These are phyloP conservation scores for Rhinolophus sinicus DNA, from an alignment of 2,113 vertebrate genomes.

Conservation along the genomic window DNA sequence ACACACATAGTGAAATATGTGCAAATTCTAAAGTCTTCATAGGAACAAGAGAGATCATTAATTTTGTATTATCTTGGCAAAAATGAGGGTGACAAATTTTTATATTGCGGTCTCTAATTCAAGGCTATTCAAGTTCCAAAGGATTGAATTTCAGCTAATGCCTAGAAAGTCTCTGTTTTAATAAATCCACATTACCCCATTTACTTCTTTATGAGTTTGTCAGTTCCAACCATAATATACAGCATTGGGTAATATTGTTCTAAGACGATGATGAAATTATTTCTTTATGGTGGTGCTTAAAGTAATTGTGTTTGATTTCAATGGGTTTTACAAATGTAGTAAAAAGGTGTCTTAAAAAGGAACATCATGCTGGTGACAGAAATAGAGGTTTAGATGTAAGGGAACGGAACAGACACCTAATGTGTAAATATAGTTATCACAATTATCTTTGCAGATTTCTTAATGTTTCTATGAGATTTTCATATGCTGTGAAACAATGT, in stretches of 20 bases:
- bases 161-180: neutral
- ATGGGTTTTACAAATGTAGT: neutral
- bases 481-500: neutral
- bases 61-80: slow-evolving; percentile 72
- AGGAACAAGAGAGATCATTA: slow-evolving; percentile 61
- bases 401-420: neutral
- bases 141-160: slow-evolving; percentile 46
- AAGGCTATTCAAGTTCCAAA: slow-evolving; percentile 50
- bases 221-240: neutral
- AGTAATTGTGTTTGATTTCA: slow-evolving; percentile 33
- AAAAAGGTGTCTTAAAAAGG: neutral
- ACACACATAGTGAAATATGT: slow-evolving; percentile 49
- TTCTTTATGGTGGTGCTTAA: neutral
- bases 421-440: neutral
- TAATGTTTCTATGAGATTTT: neutral
- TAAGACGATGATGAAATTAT: neutral
- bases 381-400: neutral
- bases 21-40: slow-evolving; percentile 34
- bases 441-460: neutral
- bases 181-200: neutral
- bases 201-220: slow-evolving; percentile 28
- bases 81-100: slow-evolving; percentile 58
- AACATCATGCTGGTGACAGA: neutral
- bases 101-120: slow-evolving; percentile 40
- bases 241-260: neutral